Base-by-base conservation (phyloP, 2,888 invertebrate genomes). In the Scelioninae gen. 1 region DNA sequence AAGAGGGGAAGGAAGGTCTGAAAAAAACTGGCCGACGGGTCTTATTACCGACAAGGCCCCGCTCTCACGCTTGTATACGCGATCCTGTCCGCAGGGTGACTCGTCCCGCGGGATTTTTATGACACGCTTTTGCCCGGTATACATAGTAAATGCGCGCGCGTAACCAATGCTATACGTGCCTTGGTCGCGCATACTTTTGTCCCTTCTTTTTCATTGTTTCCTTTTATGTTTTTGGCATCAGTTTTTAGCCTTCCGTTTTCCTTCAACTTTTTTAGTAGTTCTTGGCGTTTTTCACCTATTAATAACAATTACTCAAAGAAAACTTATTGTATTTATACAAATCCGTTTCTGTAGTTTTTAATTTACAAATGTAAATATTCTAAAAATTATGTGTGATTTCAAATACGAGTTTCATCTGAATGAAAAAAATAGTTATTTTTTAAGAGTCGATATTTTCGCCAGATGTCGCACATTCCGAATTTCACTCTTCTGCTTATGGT, bases 21-120 rank as follows among this genome's bases (percentile, higher is more conserved):
- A 92, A 92, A 91, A 79, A 91, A 92, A 91, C 91, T 91, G 89
- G 91, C 90, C 90, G 91, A 88, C 91, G 91, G 88, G 89, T 92
- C 92, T 92, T 92, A 92, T 92, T 92, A 92, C 92, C 89, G 90
- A 88, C 88, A 85, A 88, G 89, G 88, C 88, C 88, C 86, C 88
- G 90, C 88, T 91, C 91, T 91, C 91, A 90, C 91, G 91, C 91
- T 91, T 89, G 86, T 88, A 85, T 85, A 84, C 87, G 84, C 87
- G 76, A 74, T 76, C 82, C 72, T 65, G 86, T 79, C 79, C 82
- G 82, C 82, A 83, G 89, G 88, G 89, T 89, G 88, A 91, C 89
- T 88, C 85, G 90, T 87, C 87, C 88, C 89, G 89, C 90, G 90
- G 87, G 89, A 91, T 91, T 91, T 91, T 91, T 90, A 88, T 90